Evolutionary conservation across 2,888 invertebrate species (phyloP).

Genomic region (Clanis bilineata): DNA sequence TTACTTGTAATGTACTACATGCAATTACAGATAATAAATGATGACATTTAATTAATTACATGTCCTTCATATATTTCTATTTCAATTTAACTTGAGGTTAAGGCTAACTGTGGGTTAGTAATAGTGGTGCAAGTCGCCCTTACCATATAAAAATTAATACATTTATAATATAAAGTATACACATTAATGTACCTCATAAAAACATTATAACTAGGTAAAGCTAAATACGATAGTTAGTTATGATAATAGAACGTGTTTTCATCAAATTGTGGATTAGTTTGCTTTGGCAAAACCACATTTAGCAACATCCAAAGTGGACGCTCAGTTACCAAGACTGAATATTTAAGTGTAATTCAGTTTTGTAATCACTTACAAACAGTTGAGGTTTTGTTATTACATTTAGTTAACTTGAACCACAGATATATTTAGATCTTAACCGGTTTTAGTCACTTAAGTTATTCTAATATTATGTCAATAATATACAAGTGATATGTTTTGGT

Average conservation of each 20-base stretch:
- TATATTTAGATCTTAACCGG: neutral
- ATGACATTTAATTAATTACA: too few species aligned
- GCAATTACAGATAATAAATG: too few species aligned
- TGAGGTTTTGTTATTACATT: neutral
- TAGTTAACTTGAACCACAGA: neutral
- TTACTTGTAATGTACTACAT: too few species aligned
- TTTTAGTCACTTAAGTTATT: neutral
- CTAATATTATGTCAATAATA: too few species aligned
- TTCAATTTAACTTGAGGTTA: too few species aligned
- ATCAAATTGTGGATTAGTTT: slow-evolving; percentile 1
- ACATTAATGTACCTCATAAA: too few species aligned
- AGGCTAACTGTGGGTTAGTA: too few species aligned
- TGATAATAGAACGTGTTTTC: neutral
- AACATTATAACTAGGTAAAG: neutral
- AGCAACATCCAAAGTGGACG: neutral
- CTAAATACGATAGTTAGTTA: neutral
- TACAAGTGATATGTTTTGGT: too few species aligned
- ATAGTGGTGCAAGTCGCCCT: too few species aligned
- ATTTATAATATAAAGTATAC: too few species aligned
- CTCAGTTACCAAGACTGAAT: neutral
- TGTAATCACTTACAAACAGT: slow-evolving; percentile 7
- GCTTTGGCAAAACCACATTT: neutral
- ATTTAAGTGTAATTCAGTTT: slow-evolving; percentile 12
- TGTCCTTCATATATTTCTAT: too few species aligned
- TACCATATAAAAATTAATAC: too few species aligned